Conservation (phyloP, 2,888 invertebrate species). For the Marronus borbonicus region DNA sequence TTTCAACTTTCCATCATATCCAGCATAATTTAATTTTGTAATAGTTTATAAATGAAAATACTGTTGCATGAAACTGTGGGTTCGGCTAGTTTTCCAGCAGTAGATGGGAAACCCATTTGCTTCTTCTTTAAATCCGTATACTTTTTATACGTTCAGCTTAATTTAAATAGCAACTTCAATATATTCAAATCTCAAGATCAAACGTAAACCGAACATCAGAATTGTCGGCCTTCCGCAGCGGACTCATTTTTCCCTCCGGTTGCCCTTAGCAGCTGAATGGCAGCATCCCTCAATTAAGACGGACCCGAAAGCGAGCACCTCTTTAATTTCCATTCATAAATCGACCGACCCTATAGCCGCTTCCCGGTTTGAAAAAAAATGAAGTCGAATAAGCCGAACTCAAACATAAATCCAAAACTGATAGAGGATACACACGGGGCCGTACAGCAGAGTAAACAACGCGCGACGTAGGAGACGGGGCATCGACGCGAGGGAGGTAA, state of each 20-base stretch:
- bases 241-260: constrained; percentile 41
- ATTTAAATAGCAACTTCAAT: constrained; percentile 36
- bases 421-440: constrained; percentile 55
- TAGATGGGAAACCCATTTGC: no score
- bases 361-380: constrained; percentile 45
- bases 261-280: constrained; percentile 44
- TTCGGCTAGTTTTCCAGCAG: no score
- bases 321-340: constrained; percentile 48
- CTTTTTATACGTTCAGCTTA: constrained; percentile 2
- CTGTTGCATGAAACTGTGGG: no score
- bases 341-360: constrained; percentile 36
- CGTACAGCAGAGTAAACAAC: constrained; percentile 61
- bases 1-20: no score
- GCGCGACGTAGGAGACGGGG: constrained; percentile 23
- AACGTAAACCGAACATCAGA: constrained; percentile 42
- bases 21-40: no score
- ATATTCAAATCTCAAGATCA: constrained; percentile 41
- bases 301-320: constrained; percentile 40
- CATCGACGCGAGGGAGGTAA: constrained; percentile 47
- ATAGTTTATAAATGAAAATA: no score
- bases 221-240: constrained; percentile 35
- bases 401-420: constrained; percentile 57
- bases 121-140: background rate
- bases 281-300: constrained; percentile 46
- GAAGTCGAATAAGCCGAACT: constrained; percentile 48